Evolutionary conservation across 2,113 vertebrate genomes (phyloP).

Genomic region (Eudyptes chrysolophus): DNA sequence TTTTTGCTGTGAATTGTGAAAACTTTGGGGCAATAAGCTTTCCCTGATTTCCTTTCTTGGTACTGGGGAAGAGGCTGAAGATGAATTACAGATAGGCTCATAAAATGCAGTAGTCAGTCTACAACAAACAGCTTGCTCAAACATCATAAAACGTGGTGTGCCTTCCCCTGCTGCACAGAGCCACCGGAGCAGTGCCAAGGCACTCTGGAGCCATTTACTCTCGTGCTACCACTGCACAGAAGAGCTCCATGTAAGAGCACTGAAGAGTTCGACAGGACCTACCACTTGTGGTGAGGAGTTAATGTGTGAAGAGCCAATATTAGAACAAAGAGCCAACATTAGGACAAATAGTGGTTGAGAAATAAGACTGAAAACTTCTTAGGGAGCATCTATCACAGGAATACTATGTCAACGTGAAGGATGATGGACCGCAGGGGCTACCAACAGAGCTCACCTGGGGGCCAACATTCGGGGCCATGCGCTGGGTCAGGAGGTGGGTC

Average conservation of each 20-base stretch:
- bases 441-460: not conserved
- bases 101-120: not conserved
- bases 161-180: not conserved
- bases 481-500: not conserved
- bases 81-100: not conserved
- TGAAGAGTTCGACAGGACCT: not conserved
- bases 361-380: not conserved
- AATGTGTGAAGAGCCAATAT: not conserved
- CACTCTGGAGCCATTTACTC: not conserved
- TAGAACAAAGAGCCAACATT: not conserved
- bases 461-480: fast-evolving
- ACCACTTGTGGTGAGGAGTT: not conserved
- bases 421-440: not conserved
- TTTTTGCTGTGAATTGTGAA: not conserved
- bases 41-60: not conserved
- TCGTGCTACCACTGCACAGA: not conserved
- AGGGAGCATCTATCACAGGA: not conserved
- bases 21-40: not conserved
- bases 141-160: not conserved
- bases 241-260: not conserved
- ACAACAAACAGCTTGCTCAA: not conserved
- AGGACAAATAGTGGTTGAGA: not conserved
- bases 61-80: not conserved
- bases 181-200: not conserved
- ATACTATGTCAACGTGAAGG: not conserved